A percentile compares a stretch with the other conserved stretches of the same genome.
Conservation (phyloP, 2,888 invertebrate genomes). For the Hylaea fasciaria region DNA sequence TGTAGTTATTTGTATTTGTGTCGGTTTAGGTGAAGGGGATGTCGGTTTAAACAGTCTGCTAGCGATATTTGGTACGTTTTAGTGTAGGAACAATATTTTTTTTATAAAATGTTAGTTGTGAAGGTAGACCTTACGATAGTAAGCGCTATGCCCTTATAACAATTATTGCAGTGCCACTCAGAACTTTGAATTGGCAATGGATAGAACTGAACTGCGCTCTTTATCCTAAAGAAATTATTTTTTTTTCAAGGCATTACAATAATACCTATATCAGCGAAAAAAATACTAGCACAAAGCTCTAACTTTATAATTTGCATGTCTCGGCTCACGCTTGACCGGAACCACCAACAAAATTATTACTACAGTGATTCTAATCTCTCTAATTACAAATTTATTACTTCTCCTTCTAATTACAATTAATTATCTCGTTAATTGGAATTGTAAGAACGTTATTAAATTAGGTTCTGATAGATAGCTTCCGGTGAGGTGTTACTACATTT, state of each 20-base stretch:
- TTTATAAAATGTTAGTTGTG: too few relatives aligned
- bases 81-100: too few relatives aligned
- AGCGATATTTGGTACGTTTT: not conserved
- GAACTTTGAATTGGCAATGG: too few relatives aligned
- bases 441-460: constrained; percentile 27
- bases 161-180: too few relatives aligned
- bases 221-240: too few relatives aligned
- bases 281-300: too few relatives aligned
- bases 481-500: constrained; percentile 27
- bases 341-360: constrained; percentile 1
- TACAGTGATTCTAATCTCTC: constrained; percentile 8
- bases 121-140: too few relatives aligned
- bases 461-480: constrained; percentile 24
- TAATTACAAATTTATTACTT: constrained; percentile 19
- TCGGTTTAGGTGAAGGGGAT: not conserved
- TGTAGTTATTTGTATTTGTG: constrained; percentile 9
- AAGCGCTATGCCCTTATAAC: too few relatives aligned
- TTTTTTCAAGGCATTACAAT: too few relatives aligned
- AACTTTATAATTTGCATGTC: not conserved
- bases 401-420: constrained; percentile 29
- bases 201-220: too few relatives aligned
- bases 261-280: too few relatives aligned
- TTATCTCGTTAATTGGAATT: constrained; percentile 23
- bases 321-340: not conserved
- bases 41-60: too few relatives aligned